Evolutionary conservation across 2,113 vertebrate species (phyloP), one percentile per base, ranked within the genome.

Genomic region (Tachuris rubrigastra): DNA sequence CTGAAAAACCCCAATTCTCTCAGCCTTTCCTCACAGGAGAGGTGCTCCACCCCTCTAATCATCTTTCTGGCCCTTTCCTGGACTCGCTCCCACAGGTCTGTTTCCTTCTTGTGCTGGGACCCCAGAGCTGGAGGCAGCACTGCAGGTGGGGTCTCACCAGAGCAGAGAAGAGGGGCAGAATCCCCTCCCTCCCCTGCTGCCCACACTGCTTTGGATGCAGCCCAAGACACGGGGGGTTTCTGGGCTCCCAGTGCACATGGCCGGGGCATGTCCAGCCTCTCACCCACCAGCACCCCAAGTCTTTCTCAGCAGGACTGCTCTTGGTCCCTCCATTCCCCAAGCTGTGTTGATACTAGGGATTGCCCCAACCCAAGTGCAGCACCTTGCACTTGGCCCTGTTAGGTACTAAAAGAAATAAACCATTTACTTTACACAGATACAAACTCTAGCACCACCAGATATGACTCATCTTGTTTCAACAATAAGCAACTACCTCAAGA

Each of bases 1-100:
- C 56, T 1, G n/a, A 56, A 31, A 35, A 56, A 12, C 0, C 17
- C 30, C 35, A 42, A 0, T 3, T 63, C 30, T 47, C 65, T 0
- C 35, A 56, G n/a, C 49, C 30, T 56, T 42, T 49, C 17, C 35
- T 35, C 35, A 1, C 1, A 12, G 59, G 23, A 85, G 50, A 74
- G 59, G 14, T 60, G 53, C 23, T 69, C 55, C 37, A 60, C 19
- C 46, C 39, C 63, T 37, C 33, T 60, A 46, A 37, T 52, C 11
- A 2, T 28, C 53, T 37, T 15, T 18, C 7, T 69, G 62, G 35
- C 17, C 62, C 15, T 52, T 6, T 39, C 27, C 17, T 44, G 73
- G 53, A 3, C 72, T 52, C 13, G 21, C 53, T 86, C 23, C 65
- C 39, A 3, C 83, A 86, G 52, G 0, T 76, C 35, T 72, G 37